Percentiles rank a stretch among this genome's conserved stretches.
phyloP scores from a whole-genome alignment of 2,888 invertebrate genomes.

The Ochlodes sylvanus region DNA sequence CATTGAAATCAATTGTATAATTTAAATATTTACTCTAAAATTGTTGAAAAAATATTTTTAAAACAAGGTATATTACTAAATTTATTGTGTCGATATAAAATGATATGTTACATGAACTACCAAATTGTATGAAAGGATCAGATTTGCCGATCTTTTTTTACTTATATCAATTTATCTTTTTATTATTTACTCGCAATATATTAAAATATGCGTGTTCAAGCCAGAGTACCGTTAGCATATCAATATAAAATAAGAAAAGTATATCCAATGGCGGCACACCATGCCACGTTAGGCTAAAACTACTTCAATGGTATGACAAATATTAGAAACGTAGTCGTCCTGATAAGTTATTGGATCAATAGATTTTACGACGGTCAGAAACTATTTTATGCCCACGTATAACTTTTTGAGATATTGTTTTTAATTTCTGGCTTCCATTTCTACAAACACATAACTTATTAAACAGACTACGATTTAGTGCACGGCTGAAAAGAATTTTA shows the following conservation, averaged over 20 bases:
- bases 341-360: not conserved
- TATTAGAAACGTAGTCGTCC: conserved; percentile 1
- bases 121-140: conserved; percentile 69
- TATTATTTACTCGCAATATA: conserved; percentile 37
- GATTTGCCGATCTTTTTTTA: conserved; percentile 58
- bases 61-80: conserved; percentile 37
- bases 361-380: not conserved
- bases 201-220: conserved; percentile 51
- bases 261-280: not conserved
- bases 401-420: no score
- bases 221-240: conserved; percentile 67
- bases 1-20: conserved; percentile 52
- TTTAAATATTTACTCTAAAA: conserved; percentile 46
- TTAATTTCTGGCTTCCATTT: not conserved
- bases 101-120: conserved; percentile 68
- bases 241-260: conserved; percentile 43
- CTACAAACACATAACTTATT: not conserved
- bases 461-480: conserved; percentile 10
- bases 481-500: conserved; percentile 13
- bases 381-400: no score
- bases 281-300: conserved; percentile 14
- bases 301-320: conserved; percentile 12
- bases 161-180: conserved; percentile 36
- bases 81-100: conserved; percentile 54
- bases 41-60: conserved; percentile 50